Percentiles rank a stretch among this genome's conserved stretches.
Conservation (phyloP, 2,113 vertebrate genomes). For the Phoenicopterus ruber region DNA sequence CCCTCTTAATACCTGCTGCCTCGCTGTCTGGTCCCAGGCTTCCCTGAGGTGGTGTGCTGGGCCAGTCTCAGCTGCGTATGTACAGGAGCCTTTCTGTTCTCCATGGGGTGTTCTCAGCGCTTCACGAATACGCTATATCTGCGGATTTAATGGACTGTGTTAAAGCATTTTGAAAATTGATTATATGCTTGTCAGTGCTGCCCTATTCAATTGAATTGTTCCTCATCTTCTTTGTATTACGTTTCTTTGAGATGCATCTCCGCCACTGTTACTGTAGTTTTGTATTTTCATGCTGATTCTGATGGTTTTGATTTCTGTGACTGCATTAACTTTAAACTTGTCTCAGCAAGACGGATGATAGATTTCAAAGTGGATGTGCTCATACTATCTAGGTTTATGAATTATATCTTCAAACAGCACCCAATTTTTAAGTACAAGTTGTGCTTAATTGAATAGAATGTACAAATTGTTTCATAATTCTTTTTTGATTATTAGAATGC, state of each 20-base stretch:
- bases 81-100: background rate
- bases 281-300: background rate
- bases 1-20: background rate
- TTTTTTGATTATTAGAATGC: background rate
- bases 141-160: background rate
- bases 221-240: background rate
- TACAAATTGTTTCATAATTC: background rate
- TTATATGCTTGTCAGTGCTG: background rate
- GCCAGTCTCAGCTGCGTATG: background rate
- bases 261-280: background rate
- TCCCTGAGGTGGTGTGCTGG: background rate
- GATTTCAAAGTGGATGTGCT: background rate
- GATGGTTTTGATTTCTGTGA: background rate
- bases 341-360: background rate
- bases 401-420: background rate
- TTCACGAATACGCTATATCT: accelerated
- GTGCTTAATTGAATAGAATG: background rate
- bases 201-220: background rate
- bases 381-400: background rate
- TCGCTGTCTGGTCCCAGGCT: background rate
- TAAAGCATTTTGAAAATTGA: background rate
- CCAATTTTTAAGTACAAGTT: background rate
- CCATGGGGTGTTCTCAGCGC: accelerated
- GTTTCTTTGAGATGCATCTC: background rate
- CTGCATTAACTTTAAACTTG: background rate